phyloP scores from a whole-genome alignment of 2,113 vertebrate species.

The Bubo bubo region DNA sequence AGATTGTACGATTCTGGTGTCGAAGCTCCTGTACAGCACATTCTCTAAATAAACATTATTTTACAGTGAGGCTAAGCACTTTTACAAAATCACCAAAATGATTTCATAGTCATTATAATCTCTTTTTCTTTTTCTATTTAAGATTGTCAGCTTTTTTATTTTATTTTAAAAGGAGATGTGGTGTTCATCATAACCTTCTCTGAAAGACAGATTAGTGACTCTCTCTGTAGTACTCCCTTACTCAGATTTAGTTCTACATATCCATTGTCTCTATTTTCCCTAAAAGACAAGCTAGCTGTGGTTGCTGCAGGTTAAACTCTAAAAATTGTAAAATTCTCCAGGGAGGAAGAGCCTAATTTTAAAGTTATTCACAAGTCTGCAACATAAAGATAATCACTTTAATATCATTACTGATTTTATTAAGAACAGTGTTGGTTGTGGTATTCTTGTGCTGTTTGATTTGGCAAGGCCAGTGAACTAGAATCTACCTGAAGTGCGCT shows the following conservation, averaged over 20 bases:
- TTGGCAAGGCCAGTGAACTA: not conserved
- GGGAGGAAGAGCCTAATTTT: not conserved
- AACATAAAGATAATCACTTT: not conserved
- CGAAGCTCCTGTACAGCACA: slow-evolving; percentile 72
- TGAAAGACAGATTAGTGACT: not conserved
- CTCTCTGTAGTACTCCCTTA: not conserved
- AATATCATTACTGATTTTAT: not conserved
- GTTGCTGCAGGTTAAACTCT: not conserved
- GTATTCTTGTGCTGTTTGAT: not conserved
- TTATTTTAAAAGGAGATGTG: not conserved
- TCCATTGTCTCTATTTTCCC: not conserved
- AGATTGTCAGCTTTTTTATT: not conserved
- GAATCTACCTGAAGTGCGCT: not conserved
- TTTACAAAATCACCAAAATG: not conserved
- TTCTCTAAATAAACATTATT: slow-evolving; percentile 62
- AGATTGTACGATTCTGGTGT: slow-evolving; percentile 50
- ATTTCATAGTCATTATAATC: not conserved
- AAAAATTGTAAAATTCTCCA: not conserved
- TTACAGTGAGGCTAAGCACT: not conserved
- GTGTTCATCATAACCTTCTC: not conserved
- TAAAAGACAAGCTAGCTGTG: not conserved
- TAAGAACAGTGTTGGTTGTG: not conserved
- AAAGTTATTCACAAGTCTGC: not conserved
- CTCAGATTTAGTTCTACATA: not conserved
- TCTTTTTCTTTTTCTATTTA: not conserved